Conservation (phyloP, 2,113 vertebrate species). For the Gasterosteus nipponicus region DNA sequence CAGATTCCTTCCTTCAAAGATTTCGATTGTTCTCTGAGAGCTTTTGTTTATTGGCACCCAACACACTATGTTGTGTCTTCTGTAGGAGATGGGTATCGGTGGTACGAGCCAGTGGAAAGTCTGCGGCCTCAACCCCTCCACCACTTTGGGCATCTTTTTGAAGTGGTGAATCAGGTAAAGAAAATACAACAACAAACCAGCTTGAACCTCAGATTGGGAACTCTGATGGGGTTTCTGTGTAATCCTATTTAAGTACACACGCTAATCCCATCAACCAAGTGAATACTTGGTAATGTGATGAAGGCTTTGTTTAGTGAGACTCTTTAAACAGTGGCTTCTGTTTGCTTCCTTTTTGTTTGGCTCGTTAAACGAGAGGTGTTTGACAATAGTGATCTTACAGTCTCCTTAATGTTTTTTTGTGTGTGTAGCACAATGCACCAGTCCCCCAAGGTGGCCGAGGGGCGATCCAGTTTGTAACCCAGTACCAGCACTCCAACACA, state of each 20-base stretch:
- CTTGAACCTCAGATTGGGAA: not conserved
- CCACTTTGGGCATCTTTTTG: conserved; percentile 93
- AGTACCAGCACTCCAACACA: conserved; percentile 94
- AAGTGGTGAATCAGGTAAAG: conserved; percentile 96
- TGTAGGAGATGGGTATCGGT: conserved; percentile 91
- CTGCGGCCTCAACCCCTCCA: conserved; percentile 89
- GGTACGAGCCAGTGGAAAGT: conserved; percentile 97
- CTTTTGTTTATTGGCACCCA: conserved; percentile 5
- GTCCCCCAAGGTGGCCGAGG: conserved; percentile 95
- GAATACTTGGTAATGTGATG: conserved; percentile 17
- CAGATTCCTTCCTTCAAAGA: not conserved
- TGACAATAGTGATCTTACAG: conserved; percentile 8
- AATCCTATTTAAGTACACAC: not conserved
- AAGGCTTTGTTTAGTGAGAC: not conserved
- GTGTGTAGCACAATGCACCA: conserved; percentile 91
- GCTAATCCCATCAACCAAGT: not conserved
- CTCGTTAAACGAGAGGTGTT: not conserved
- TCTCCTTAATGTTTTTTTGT: conserved; percentile 19
- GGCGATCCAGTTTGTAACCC: conserved; percentile 94
- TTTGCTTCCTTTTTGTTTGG: conserved; percentile 20
- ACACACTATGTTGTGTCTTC: conserved; percentile 9
- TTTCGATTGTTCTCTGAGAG: not conserved
- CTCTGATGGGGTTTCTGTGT: conserved; percentile 2
- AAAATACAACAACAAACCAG: not conserved
- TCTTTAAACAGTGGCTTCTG: conserved; percentile 21